Conservation (phyloP, 2,113 vertebrate species). For the Toxostoma redivivum region DNA sequence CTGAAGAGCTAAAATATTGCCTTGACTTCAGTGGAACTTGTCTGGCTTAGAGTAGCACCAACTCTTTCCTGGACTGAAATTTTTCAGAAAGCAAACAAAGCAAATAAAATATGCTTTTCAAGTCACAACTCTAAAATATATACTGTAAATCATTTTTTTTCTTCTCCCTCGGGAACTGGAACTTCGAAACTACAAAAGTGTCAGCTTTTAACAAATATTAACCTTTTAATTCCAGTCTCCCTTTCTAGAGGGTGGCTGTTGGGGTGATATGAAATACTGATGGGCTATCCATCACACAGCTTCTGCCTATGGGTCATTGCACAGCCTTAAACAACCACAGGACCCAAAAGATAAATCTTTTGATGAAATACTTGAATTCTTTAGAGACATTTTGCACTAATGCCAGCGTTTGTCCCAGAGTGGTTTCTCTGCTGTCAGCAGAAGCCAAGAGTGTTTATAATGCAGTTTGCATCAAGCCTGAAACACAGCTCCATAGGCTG, state of each 20-base stretch:
- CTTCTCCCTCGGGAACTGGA: neutral
- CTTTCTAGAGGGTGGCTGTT: constrained; percentile 21
- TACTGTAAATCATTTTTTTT: neutral
- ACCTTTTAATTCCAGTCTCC: constrained; percentile 45
- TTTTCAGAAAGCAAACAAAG: constrained; percentile 18
- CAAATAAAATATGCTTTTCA: constrained; percentile 14
- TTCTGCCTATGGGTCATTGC: constrained; percentile 42
- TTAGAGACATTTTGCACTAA: constrained; percentile 59
- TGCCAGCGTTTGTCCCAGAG: constrained; percentile 64
- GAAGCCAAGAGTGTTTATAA: constrained; percentile 52
- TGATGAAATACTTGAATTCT: constrained; percentile 63
- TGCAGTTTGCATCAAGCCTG: constrained; percentile 38
- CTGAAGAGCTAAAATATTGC: neutral
- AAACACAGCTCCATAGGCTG: neutral
- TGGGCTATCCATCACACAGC: constrained; percentile 9
- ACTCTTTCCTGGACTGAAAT: neutral
- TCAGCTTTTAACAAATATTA: constrained; percentile 59
- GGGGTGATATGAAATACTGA: constrained; percentile 4
- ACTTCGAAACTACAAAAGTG: constrained; percentile 4
- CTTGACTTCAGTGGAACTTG: neutral
- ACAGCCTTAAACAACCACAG: constrained; percentile 45
- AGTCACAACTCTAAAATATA: neutral
- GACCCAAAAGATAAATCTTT: constrained; percentile 65
- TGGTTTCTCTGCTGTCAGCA: constrained; percentile 60
- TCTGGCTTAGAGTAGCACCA: neutral